Percentiles rank a stretch among this genome's conserved stretches.
Conservation (phyloP, 2,888 invertebrate species). For the Mayetiola destructor region DNA sequence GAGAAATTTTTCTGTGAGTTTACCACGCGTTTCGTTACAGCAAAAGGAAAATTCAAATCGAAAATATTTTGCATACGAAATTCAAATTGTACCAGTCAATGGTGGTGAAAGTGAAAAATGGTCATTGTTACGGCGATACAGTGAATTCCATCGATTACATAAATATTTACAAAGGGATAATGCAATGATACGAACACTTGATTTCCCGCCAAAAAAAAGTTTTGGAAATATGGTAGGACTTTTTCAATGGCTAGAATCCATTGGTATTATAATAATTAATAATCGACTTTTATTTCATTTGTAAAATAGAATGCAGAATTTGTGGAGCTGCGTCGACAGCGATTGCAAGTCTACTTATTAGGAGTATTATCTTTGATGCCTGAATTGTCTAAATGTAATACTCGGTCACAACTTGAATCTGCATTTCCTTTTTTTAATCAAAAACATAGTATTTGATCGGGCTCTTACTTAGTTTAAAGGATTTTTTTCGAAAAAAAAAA, state of each 20-base stretch:
- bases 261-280: neutral
- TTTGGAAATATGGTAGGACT: slow-evolving; percentile 72
- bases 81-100: slow-evolving; percentile 32
- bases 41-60: slow-evolving; percentile 1
- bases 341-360: slow-evolving; percentile 75
- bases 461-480: neutral
- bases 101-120: slow-evolving; percentile 65
- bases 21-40: slow-evolving; percentile 25
- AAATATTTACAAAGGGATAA: slow-evolving; percentile 70
- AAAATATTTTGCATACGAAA: slow-evolving; percentile 30
- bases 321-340: slow-evolving; percentile 74
- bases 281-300: neutral
- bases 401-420: slow-evolving; percentile 61
- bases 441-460: neutral
- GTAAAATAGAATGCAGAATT: slow-evolving; percentile 52
- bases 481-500: no score
- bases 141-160: slow-evolving; percentile 80
- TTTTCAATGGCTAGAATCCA: no score
- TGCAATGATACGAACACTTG: slow-evolving; percentile 60
- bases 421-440: slow-evolving; percentile 80
- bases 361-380: slow-evolving; percentile 67
- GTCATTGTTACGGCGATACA: slow-evolving; percentile 90
- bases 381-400: slow-evolving; percentile 59
- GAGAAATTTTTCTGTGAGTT: slow-evolving; percentile 30
- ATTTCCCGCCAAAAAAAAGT: slow-evolving; percentile 91